Conservation (phyloP, 2,797 vertebrate genomes). For the Ctenopoma kingsleyae region DNA sequence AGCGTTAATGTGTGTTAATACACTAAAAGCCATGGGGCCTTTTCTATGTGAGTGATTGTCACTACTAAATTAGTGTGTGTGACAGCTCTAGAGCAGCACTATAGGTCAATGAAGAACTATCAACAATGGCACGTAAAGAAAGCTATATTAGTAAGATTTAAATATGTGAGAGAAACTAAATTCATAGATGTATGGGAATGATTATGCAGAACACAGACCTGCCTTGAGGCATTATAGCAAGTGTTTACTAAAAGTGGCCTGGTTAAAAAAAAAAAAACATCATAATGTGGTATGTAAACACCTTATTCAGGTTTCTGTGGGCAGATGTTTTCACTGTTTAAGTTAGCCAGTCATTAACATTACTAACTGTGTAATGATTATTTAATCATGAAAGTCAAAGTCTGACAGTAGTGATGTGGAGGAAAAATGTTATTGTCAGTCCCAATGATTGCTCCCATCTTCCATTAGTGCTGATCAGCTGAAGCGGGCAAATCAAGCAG, state of each 20-base stretch:
- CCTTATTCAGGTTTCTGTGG: neutral
- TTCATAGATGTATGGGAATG: slow-evolving; percentile 2
- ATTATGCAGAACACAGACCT: neutral
- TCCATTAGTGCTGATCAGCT: slow-evolving; percentile 21
- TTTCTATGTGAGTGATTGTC: slow-evolving; percentile 70
- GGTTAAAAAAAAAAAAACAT: too few relatives aligned
- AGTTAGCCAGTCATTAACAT: neutral
- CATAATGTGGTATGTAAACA: slow-evolving; percentile 1
- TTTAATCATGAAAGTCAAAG: neutral
- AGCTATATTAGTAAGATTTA: slow-evolving; percentile 12
- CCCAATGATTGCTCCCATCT: neutral
- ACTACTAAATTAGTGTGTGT: slow-evolving; percentile 69
- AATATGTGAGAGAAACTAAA: slow-evolving; percentile 22
- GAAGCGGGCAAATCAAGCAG: slow-evolving; percentile 15
- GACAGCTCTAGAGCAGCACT: slow-evolving; percentile 57
- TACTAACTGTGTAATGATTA: neutral
- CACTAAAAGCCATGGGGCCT: slow-evolving; percentile 78
- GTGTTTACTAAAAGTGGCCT: neutral
- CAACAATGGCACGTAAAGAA: slow-evolving; percentile 37
- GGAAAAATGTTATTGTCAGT: neutral
- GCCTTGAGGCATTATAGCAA: neutral
- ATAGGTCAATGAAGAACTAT: slow-evolving; percentile 57
- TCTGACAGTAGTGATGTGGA: neutral
- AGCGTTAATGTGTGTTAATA: slow-evolving; percentile 81
- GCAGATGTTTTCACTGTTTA: neutral